Evolutionary conservation across 2,888 invertebrate genomes (phyloP), one percentile per base, ranked within the genome.

Genomic region (Perdita meconis): DNA sequence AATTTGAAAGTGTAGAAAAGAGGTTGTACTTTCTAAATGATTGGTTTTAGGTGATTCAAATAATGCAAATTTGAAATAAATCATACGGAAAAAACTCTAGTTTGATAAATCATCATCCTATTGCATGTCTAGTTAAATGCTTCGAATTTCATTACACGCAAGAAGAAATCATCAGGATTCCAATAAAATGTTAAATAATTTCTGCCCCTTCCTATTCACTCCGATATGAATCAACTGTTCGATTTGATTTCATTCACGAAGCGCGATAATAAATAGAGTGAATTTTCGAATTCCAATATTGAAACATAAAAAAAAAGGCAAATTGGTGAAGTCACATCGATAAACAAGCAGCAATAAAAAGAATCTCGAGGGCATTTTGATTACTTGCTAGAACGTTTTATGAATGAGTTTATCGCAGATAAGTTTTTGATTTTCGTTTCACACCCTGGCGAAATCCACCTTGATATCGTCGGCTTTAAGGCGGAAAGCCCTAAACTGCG

Each of bases 221-320:
- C 3, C 59, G 16, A 8, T 55, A n/a, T 51, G n/a, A 1, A 50
- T 42, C 34, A 24, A 57, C 66, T 57, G 50, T 6, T 5, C 50
- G 66, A 56, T 70, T 50, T 66, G 59, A 67, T 72, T 51, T 53
- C 67, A 67, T 72, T 44, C 59, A 19, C 42, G 51, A 34, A 36
- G 36, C 50, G 24, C n/a, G 13, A 34, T 63, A 69, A 72, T 59
- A 67, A 34, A 24, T 10, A 19, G 42, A 44, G 60, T 30, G 60
- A 60, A 55, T 55, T 36, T 55, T 55, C 36, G 36, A 55, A 55
- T 55, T 55, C 36, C 55, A 55, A 55, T 55, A 55, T 55, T 19
- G 12, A 12, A 19, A 47, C 26, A 6, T 19, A 10, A n/a, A 22
- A 26, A 47, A 57, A 22, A 5, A 12, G n/a, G n/a, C n/a, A n/a